phyloP scores from a whole-genome alignment of 2,888 invertebrate species.

The Hedychridium roseum region DNA sequence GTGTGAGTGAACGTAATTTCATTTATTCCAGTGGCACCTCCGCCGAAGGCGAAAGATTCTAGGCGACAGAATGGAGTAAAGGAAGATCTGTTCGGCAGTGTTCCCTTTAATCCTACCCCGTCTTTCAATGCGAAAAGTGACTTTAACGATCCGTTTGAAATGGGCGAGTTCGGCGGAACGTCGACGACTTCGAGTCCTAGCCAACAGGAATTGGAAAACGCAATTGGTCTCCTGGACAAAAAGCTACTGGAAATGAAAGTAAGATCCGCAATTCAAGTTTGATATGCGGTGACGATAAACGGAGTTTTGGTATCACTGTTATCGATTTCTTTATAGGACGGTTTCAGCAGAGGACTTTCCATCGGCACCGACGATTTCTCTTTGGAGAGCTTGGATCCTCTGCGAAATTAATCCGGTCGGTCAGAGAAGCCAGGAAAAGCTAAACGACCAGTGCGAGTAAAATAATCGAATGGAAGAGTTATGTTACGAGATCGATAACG shows the following conservation, averaged over 20 bases:
- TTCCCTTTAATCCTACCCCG: slow-evolving; percentile 73
- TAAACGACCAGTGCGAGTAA: no score
- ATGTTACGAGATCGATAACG: slow-evolving; percentile 23
- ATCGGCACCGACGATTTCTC: slow-evolving; percentile 95
- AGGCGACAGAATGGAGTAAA: slow-evolving; percentile 65
- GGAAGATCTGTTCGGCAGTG: slow-evolving; percentile 82
- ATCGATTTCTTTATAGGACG: slow-evolving; percentile 71
- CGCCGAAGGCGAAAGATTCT: slow-evolving; percentile 75
- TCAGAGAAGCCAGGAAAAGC: slow-evolving; percentile 13
- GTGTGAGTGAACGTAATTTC: background rate
- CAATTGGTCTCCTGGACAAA: slow-evolving; percentile 82
- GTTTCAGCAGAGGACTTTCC: slow-evolving; percentile 85
- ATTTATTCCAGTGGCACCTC: slow-evolving; percentile 81
- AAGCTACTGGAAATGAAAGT: slow-evolving; percentile 89
- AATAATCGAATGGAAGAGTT: slow-evolving; percentile 25
- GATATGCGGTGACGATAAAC: slow-evolving; percentile 1
- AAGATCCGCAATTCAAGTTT: background rate
- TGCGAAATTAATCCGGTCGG: slow-evolving; percentile 72
- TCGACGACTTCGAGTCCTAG: slow-evolving; percentile 64
- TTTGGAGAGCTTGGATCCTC: slow-evolving; percentile 91
- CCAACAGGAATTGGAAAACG: slow-evolving; percentile 73
- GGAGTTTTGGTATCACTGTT: background rate
- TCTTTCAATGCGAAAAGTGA: slow-evolving; percentile 57
- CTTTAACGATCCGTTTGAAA: slow-evolving; percentile 82
- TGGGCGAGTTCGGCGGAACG: slow-evolving; percentile 73